Percentiles rank a stretch among this genome's conserved stretches.
phyloP scores from a whole-genome alignment of 2,888 invertebrate species.

The Drosophila aldrichi region DNA sequence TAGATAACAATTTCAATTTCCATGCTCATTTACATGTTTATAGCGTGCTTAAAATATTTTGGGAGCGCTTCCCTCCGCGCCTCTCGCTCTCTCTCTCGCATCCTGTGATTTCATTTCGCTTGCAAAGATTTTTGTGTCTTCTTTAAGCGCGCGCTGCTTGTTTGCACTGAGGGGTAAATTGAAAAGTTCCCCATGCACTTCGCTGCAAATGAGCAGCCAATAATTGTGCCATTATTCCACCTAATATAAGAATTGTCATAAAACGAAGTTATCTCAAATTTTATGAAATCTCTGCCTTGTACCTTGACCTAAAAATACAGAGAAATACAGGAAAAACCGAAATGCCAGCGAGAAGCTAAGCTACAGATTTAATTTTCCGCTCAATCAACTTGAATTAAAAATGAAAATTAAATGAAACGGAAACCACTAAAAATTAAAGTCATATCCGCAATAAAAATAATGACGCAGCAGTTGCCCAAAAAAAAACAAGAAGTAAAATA shows the following conservation, averaged over 20 bases:
- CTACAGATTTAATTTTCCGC: conserved; percentile 63
- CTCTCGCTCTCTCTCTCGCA: background rate
- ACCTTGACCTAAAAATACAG: conserved; percentile 24
- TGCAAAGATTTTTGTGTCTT: conserved; percentile 72
- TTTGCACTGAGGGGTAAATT: conserved; percentile 62
- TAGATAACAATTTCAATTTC: conserved; percentile 84
- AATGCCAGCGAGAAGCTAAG: conserved; percentile 12
- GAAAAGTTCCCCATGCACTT: conserved; percentile 69
- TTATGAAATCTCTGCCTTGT: conserved; percentile 28
- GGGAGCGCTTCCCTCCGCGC: conserved; percentile 3
- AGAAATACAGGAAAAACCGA: background rate
- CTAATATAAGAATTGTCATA: conserved; percentile 57
- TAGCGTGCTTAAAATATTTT: conserved; percentile 79
- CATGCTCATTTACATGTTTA: conserved; percentile 83
- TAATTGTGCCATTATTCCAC: conserved; percentile 68
- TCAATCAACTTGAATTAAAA: conserved; percentile 67
- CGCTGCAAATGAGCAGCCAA: conserved; percentile 60
- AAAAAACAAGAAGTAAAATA: background rate
- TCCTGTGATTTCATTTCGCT: conserved; percentile 57
- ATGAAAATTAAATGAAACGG: conserved; percentile 63
- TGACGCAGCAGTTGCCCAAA: conserved; percentile 38
- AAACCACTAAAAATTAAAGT: conserved; percentile 62
- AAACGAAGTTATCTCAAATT: conserved; percentile 61
- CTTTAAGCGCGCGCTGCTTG: conserved; percentile 57
- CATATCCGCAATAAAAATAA: conserved; percentile 65